A percentile compares a stretch with the other conserved stretches of the same genome.
Conservation (phyloP, 2,113 vertebrate genomes). For the Willisornis vidua region DNA sequence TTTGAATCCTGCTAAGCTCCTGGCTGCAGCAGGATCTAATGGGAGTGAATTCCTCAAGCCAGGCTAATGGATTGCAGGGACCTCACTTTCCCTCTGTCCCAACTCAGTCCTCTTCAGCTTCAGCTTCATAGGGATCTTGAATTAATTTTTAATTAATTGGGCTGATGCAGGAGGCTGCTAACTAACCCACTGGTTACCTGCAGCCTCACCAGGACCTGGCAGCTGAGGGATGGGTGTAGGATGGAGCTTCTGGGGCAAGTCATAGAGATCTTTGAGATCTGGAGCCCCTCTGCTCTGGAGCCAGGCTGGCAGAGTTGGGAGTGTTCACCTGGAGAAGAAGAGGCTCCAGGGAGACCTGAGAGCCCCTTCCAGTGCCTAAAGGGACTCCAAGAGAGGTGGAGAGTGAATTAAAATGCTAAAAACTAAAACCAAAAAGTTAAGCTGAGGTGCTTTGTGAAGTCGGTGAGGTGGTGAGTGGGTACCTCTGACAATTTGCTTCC, state of each 20-base stretch:
- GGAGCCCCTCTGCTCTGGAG: background rate
- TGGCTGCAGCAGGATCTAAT: constrained; percentile 9
- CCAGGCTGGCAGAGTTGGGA: background rate
- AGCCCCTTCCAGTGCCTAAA: background rate
- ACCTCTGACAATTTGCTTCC: background rate
- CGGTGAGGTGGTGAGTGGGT: background rate
- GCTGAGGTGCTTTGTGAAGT: fast-evolving
- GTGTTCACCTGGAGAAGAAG: background rate
- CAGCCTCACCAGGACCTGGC: background rate
- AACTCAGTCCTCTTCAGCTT: background rate
- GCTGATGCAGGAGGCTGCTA: background rate
- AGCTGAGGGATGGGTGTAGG: background rate
- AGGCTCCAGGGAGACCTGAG: background rate
- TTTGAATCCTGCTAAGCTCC: constrained; percentile 17
- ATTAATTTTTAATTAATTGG: background rate
- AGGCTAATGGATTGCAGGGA: constrained; percentile 25
- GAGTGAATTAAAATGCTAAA: background rate
- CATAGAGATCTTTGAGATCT: fast-evolving
- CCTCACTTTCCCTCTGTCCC: constrained; percentile 40
- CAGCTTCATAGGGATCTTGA: background rate
- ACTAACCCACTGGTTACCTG: background rate
- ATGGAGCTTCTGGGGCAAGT: background rate
- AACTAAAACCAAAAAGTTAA: background rate
- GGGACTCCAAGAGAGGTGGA: background rate
- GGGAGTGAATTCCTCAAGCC: constrained; percentile 37